Base-by-base conservation (phyloP, 2,797 vertebrate species). In the Sardinella longiceps region DNA sequence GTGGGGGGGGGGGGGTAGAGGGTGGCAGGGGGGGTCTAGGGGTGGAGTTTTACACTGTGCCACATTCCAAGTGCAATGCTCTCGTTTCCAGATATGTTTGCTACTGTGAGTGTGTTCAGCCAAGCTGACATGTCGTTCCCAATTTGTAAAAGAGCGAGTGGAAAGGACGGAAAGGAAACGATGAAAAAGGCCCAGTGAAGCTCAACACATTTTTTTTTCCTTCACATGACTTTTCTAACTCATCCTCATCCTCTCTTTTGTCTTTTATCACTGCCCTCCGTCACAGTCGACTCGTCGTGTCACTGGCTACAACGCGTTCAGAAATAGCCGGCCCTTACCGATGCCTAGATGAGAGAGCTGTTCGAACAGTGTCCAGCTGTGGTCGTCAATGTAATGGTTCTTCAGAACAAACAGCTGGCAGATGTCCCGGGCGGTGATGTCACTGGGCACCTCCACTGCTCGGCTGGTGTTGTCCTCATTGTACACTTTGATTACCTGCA, bases 401-500 rank as follows among this genome's bases (percentile, higher is more conserved):
- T 97, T 99, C 94, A 98, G 70, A 91, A 98, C 96, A 88, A 99
- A 96, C 84, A 99, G 92, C 90, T 99, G 97, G 90, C 98, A 99
- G 66, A 99, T 92, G 92, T 99, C 98, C 85, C 95, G 93, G 85
- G 98, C 97, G 39, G 95, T 97, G 91, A 97, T 94, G 91, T 99
- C 98, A 92, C 94, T 96, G 82, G 97, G 97, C 77, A 98, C 97
- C 92, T 99, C 98, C 86, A 99, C 93, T 30, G 97, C 95, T 92
- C 96, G 95, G 94, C 97, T 98, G 85, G 94, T 97, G 89, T 98
- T 96, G 93, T 99, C 98, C 92, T 99, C 98, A 90, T 94, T 98
- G 90, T 97, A 98, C 81, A 99, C 95, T 95, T 98, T 99, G 93
- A 99, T 98, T 86, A 99, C 97, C 98, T 99, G 94, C 82, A 90